Percentiles rank a stretch among this genome's conserved stretches.
Conservation (phyloP, 92 coral and sea anemone species). For the Desmophyllum pertusum region DNA sequence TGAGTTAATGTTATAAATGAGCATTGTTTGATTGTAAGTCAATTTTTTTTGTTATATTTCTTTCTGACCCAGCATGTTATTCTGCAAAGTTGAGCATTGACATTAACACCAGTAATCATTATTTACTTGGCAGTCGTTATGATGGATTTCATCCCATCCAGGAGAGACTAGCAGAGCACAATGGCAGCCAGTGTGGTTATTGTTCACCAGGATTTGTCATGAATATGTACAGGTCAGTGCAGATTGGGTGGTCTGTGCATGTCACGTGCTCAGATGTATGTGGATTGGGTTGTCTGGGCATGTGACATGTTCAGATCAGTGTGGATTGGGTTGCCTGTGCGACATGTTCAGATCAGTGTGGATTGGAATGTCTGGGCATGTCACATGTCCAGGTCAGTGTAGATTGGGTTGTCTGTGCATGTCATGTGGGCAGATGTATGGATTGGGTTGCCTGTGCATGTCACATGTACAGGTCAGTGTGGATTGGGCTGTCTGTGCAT, state of each 20-base stretch:
- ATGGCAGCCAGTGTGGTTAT: constrained; percentile 97
- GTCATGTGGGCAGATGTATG: neutral
- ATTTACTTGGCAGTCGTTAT: constrained; percentile 59
- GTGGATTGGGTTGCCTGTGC: neutral
- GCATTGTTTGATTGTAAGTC: no score
- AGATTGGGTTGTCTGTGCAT: neutral
- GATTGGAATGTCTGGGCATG: neutral
- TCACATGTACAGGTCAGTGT: neutral
- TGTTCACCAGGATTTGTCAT: constrained; percentile 97
- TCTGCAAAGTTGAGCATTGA: no score
- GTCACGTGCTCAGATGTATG: neutral
- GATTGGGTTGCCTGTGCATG: neutral
- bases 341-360: neutral
- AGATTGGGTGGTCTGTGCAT: neutral
- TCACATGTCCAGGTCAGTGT: neutral
- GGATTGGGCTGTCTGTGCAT: neutral
- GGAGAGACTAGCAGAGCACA: constrained; percentile 88
- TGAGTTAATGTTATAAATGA: no score
- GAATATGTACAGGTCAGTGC: constrained; percentile 90
- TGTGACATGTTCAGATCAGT: neutral
- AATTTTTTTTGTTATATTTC: no score
- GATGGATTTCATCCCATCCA: constrained; percentile 90
- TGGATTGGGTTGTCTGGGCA: neutral
- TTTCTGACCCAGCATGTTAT: no score
- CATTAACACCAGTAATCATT: no score